Conservation (phyloP, 2,113 vertebrate genomes). For the Andinoacara biseriatus region DNA sequence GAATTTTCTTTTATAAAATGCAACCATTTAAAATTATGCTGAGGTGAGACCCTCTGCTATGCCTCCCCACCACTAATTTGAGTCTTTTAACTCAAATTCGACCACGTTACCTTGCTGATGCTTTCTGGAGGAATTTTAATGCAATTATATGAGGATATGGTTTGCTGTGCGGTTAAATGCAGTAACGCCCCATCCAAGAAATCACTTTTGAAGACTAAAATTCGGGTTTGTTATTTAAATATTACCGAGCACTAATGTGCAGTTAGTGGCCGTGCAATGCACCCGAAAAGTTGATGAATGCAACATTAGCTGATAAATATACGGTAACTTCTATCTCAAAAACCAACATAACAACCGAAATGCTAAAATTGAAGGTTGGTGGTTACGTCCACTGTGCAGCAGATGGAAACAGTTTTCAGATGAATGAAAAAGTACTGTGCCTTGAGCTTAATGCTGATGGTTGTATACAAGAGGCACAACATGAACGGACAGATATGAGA, state of each 20-base stretch:
- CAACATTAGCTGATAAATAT: too few species aligned
- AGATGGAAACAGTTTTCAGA: neutral
- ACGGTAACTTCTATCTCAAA: neutral
- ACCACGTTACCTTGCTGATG: neutral
- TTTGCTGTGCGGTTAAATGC: too few species aligned
- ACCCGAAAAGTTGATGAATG: too few species aligned
- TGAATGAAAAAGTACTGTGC: neutral
- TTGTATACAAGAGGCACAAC: neutral
- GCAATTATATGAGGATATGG: neutral
- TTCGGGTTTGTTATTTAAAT: too few species aligned
- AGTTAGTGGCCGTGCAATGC: too few species aligned
- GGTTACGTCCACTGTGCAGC: neutral
- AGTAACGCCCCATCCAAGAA: too few species aligned
- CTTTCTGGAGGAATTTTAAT: neutral
- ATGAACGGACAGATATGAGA: neutral
- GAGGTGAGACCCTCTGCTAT: fast-evolving
- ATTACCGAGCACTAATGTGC: too few species aligned
- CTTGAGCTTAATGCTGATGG: neutral
- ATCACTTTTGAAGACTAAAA: too few species aligned
- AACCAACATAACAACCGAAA: neutral
- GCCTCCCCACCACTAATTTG: neutral
- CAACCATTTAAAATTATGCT: neutral
- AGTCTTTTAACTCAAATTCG: neutral
- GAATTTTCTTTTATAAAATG: neutral
- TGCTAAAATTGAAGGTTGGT: neutral